Evolutionary conservation across 2,888 invertebrate genomes (phyloP).

Genomic region (Pristionchus mayeri): DNA sequence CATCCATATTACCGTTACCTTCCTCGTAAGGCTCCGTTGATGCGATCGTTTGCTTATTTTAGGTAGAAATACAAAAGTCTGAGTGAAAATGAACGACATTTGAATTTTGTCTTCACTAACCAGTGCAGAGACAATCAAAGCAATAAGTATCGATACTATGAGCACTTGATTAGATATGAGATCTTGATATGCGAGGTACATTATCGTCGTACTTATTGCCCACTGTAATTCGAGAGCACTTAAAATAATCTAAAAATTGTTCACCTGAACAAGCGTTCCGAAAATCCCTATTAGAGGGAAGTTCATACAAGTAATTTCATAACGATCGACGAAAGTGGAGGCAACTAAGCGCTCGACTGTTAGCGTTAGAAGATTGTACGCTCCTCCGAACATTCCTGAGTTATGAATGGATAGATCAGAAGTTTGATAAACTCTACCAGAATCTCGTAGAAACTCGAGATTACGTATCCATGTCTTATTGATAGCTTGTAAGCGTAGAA

Average conservation of each 20-base stretch:
- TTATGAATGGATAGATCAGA: not conserved
- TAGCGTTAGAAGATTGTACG: slow-evolving; percentile 28
- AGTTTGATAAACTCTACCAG: not conserved
- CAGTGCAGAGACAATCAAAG: not conserved
- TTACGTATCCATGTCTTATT: not conserved
- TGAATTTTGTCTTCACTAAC: not conserved
- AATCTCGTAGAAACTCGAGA: not conserved
- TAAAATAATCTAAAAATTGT: too few species aligned
- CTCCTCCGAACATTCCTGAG: slow-evolving; percentile 35
- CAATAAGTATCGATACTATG: not conserved
- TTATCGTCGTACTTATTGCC: not conserved
- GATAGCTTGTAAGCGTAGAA: not conserved
- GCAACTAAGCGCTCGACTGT: slow-evolving; percentile 18
- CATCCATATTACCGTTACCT: too few species aligned
- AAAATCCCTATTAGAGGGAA: not conserved
- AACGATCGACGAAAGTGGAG: not conserved
- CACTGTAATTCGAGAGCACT: too few species aligned
- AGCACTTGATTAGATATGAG: not conserved
- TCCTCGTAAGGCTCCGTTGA: not conserved
- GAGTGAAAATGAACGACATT: not conserved
- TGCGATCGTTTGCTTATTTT: not conserved
- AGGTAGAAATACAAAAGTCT: not conserved
- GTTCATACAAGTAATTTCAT: slow-evolving; percentile 3
- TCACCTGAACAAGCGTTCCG: not conserved
- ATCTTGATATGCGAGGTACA: slow-evolving; percentile 12